Evolutionary conservation across 2,797 vertebrate species (phyloP).

Genomic region (Lepidocolaptes lacrymiger): DNA sequence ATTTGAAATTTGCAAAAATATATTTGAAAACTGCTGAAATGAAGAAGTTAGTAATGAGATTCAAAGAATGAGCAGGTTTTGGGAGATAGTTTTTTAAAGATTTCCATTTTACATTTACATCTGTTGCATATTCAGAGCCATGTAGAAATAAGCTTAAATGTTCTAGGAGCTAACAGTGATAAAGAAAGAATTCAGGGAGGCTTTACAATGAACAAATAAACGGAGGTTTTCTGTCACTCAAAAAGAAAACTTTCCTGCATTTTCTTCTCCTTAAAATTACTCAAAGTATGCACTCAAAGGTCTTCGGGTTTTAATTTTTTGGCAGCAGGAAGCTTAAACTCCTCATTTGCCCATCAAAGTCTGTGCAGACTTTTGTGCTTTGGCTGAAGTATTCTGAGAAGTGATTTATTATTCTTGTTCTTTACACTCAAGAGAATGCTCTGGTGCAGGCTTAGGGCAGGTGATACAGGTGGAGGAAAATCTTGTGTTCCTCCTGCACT

Average conservation of each 20-base stretch:
- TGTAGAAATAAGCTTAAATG: not conserved
- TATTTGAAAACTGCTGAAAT: not conserved
- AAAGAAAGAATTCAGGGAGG: not conserved
- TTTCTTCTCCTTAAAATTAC: not conserved
- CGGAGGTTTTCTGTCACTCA: not conserved
- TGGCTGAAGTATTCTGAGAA: not conserved
- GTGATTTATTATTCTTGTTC: not conserved
- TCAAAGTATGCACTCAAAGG: not conserved
- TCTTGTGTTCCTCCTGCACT: not conserved
- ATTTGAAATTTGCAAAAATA: not conserved
- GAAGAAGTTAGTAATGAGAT: not conserved
- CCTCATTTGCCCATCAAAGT: not conserved
- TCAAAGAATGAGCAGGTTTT: not conserved
- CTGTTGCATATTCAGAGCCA: not conserved
- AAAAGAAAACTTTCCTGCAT: not conserved
- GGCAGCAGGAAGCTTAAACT: not conserved
- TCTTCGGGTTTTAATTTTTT: not conserved
- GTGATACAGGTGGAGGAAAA: not conserved
- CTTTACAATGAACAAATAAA: not conserved
- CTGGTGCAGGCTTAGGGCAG: not conserved
- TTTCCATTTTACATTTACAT: not conserved
- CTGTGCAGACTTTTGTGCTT: not conserved
- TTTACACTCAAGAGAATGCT: not conserved
- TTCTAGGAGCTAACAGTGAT: not conserved
- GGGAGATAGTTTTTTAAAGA: not conserved